Base-by-base conservation (phyloP, 2,888 invertebrate genomes). In the Scaptomyza parva region DNA sequence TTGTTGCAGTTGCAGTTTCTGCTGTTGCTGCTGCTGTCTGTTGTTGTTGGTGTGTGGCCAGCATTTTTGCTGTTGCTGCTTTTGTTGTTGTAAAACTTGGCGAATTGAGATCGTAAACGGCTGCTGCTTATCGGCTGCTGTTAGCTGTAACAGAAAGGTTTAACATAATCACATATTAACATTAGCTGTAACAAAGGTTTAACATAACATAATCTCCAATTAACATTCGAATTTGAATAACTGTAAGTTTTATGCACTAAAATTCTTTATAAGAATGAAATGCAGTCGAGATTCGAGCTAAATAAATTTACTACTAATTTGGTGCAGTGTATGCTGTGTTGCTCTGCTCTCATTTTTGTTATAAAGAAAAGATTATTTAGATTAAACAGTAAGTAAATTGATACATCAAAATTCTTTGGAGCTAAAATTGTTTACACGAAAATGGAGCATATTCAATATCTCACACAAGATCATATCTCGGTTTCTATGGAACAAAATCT, bases 51-150 rank as follows among this genome's bases (percentile, higher is more conserved):
- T 65, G 79, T 61, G 81, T 48, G 33, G 83, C 83, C 50, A 80
- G 62, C 81, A 77, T 80, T 33, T 47, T 62, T 50, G 37, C 37
- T 37, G 66, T 44, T 58, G 61, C 45, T 71, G 40, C 39, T 50
- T 54, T 66, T 70, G 40, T 41, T 50, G 57, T 66, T 70, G 41
- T 63, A 47, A 37, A 33, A 35, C 45, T 70, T 69, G 66, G 51
- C 65, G 68, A 44, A 72, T 67, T 74, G 72, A 76, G 76, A 76
- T 79, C 76, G 75, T 81, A 53, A 69, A 74, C 70, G 44, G 48
- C 69, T 68, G 69, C 47, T 68, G 54, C 40, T 41, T 45, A 35
- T 37, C 60, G 24, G 64, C 53, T 59, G 66, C 68, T 52, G 41
- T 59, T 51, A 52, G 51, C 66, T 67, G 47, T 37, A 48, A 43